Evolutionary conservation across 2,113 vertebrate species (phyloP), one percentile per base, ranked within the genome.

Genomic region (Scomber scombrus): DNA sequence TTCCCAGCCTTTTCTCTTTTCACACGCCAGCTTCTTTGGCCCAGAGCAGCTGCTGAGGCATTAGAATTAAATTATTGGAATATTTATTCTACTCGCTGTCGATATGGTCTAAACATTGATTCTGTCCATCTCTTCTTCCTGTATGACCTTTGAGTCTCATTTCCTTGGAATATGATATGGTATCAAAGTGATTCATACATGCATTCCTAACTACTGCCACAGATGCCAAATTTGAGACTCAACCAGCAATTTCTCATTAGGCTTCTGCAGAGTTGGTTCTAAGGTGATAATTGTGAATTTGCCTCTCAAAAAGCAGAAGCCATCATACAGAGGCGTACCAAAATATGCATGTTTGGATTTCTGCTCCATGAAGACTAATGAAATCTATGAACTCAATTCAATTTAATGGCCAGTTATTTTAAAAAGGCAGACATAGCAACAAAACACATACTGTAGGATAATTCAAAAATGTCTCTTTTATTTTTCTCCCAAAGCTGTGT

Each of bases 51-150:
- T 89, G 90, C 89, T 58, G 76, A 51, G 81, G 81, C 82, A 88
- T 92, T 88, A 83, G 67, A 85, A 85, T 83, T 63, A 85, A 90
- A 90, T 91, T 79, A 84, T 84, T 80, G 45, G 81, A 88, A 89
- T 88, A 80, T 91, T 87, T 88, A 77, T 84, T 76, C 75, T 81
- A 49, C 57, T 66, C 46, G 9, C 81, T 68, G 75, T 72, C 23
- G 70, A 80, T 88, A 64, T 64, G 57, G 73, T 70, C 60, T 63
- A 26, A 80, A 65, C 77, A 79, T 81, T 82, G 81, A 88, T 91
- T 90, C 69, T 61, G 66, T 77, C 71, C 81, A 78, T 84, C 80
- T 73, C 45, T 40, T 74, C 51, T 82, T 86, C 71, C 80, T 76
- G 64, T 60, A 23, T 26, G 69, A 88, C 64, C 69, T 84, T 81